These are phyloP conservation scores for Agelas oroides DNA, from an alignment of 37 sponge, comb jelly and placozoan species.

Conservation along the genomic window DNA sequence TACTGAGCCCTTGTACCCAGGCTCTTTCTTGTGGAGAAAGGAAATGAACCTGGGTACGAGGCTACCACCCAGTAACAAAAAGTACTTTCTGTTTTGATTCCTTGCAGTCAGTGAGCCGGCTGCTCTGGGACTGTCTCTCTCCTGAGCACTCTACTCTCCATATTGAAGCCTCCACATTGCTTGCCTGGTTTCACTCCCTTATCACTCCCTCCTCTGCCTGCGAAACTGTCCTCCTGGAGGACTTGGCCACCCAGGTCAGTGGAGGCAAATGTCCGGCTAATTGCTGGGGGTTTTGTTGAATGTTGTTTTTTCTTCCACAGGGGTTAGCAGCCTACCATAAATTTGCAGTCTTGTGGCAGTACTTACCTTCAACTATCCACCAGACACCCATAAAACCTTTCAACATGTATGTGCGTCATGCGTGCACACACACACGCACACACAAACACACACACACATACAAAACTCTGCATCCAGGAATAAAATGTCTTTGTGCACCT, in stretches of 20 bases:
- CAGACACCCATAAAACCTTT: conserved; percentile 24
- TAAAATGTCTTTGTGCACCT: background rate
- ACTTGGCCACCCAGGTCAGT: conserved; percentile 39
- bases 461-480: background rate
- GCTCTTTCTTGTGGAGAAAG: no score
- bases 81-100: no score
- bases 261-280: no score
- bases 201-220: conserved; percentile 1
- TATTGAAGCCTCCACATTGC: conserved; percentile 33
- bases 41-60: no score
- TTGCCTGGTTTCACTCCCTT: conserved; percentile 38
- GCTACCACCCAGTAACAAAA: no score
- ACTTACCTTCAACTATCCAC: conserved; percentile 15
- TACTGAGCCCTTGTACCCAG: no score
- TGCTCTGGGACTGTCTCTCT: conserved; percentile 48
- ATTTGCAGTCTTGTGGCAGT: conserved; percentile 59
- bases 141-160: background rate
- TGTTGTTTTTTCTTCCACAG: background rate
- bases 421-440: background rate
- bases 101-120: conserved; percentile 23
- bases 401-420: conserved; percentile 23
- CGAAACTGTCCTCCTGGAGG: conserved; percentile 42
- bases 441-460: background rate
- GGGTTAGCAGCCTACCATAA: conserved; percentile 42
- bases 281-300: no score